Conservation (phyloP, 2,888 invertebrate species). For the Entomobrya proxima region DNA sequence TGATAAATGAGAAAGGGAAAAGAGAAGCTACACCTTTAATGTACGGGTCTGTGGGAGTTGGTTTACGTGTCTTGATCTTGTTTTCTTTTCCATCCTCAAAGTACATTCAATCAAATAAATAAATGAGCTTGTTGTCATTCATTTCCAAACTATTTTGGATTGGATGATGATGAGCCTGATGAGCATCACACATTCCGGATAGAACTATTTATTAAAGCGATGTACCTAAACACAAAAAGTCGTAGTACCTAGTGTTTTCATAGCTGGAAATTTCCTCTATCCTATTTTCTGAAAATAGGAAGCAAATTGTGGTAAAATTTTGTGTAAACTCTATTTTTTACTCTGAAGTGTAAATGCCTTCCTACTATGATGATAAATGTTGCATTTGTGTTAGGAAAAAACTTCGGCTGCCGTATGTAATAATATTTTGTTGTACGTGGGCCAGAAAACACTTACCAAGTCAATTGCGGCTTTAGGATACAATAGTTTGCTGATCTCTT, state of each 20-base stretch:
- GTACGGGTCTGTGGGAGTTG: background rate
- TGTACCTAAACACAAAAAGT: too few species aligned
- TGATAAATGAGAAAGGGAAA: constrained; percentile 52
- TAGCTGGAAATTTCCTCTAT: constrained; percentile 57
- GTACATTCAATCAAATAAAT: constrained; percentile 45
- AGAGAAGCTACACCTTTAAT: constrained; percentile 1
- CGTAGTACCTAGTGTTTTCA: too few species aligned
- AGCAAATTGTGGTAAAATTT: constrained; percentile 10
- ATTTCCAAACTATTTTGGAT: background rate
- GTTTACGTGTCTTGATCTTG: background rate
- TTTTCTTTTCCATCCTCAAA: background rate
- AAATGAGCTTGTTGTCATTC: constrained; percentile 45
- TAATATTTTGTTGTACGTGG: background rate
- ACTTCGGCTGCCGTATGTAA: constrained; percentile 25
- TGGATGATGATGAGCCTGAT: background rate
- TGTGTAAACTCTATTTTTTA: background rate
- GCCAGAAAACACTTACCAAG: background rate
- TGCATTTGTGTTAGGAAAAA: background rate
- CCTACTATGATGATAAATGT: constrained; percentile 29
- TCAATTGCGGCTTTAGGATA: background rate
- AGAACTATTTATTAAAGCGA: too few species aligned
- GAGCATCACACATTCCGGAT: constrained; percentile 5
- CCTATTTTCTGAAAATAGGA: constrained; percentile 6
- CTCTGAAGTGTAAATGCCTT: background rate
- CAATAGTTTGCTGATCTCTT: constrained; percentile 40